Conservation (phyloP, 2,113 vertebrate species). For the Halichoeres trimaculatus region DNA sequence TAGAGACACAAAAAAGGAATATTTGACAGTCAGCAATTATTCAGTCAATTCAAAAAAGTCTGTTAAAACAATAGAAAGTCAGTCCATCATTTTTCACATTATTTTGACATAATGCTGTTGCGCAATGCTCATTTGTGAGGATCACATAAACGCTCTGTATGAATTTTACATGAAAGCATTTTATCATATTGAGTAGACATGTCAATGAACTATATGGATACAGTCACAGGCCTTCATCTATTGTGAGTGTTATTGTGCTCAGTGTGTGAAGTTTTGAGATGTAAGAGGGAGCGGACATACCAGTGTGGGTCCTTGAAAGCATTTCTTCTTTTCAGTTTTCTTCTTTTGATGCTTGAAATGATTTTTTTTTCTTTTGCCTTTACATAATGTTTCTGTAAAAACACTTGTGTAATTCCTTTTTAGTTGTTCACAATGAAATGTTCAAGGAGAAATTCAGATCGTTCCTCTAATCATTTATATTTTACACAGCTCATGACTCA, state of each 20-base stretch:
- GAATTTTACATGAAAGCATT: too few relatives aligned
- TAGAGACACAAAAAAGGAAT: not conserved
- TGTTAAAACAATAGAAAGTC: not conserved
- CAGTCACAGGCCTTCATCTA: not conserved
- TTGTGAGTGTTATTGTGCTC: not conserved
- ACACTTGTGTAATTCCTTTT: conserved; percentile 1
- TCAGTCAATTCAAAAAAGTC: too few relatives aligned
- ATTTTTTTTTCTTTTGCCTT: not conserved
- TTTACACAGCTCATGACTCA: conserved; percentile 64
- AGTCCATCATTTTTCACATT: not conserved
- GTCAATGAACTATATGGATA: not conserved
- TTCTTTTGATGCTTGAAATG: not conserved
- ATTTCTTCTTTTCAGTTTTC: not conserved
- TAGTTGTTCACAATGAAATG: not conserved
- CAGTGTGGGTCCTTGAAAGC: not conserved
- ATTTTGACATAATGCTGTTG: too few relatives aligned
- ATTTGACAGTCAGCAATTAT: not conserved
- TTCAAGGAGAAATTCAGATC: conserved; percentile 53
- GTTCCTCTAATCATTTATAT: conserved; percentile 61
- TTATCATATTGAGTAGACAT: not conserved
- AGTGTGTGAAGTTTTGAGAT: not conserved
- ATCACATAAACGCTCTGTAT: not conserved
- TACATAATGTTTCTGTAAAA: conserved; percentile 5
- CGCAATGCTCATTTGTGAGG: not conserved
- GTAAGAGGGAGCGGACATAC: not conserved